phyloP scores from a whole-genome alignment of 2,888 invertebrate species.

The Graphium colonna region DNA sequence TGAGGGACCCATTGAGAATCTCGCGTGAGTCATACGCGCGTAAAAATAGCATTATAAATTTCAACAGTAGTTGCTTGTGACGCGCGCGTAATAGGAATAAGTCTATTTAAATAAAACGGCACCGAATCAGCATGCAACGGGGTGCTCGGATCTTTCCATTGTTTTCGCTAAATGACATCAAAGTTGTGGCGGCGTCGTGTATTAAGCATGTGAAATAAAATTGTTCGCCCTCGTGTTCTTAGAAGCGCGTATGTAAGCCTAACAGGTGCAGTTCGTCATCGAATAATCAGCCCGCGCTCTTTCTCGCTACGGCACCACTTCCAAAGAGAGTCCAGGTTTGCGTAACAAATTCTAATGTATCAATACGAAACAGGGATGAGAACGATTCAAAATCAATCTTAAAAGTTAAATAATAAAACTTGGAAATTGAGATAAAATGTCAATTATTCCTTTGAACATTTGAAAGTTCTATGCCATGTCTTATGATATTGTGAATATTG shows the following conservation, averaged over 20 bases:
- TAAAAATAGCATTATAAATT: slow-evolving; percentile 75
- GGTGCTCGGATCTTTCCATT: slow-evolving; percentile 68
- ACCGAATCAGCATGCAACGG: slow-evolving; percentile 63
- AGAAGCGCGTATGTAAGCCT: slow-evolving; percentile 45
- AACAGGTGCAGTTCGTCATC: slow-evolving; percentile 38
- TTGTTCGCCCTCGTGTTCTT: slow-evolving; percentile 47
- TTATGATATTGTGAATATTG: too few species aligned
- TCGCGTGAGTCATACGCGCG: slow-evolving; percentile 67
- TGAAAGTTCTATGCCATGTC: too few species aligned
- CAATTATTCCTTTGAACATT: too few species aligned
- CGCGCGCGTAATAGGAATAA: slow-evolving; percentile 72
- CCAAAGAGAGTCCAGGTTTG: slow-evolving; percentile 2
- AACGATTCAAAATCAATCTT: not conserved
- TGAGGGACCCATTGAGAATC: slow-evolving; percentile 60
- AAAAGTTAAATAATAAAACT: not conserved
- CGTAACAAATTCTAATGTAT: not conserved
- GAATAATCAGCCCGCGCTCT: slow-evolving; percentile 27
- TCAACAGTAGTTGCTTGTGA: slow-evolving; percentile 59
- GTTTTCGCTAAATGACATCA: slow-evolving; percentile 79
- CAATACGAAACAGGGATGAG: slow-evolving; percentile 4
- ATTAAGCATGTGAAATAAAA: slow-evolving; percentile 71
- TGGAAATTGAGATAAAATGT: too few species aligned
- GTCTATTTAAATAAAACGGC: slow-evolving; percentile 73
- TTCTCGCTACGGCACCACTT: slow-evolving; percentile 16
- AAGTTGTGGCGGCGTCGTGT: slow-evolving; percentile 69